Evolutionary conservation across 2,797 vertebrate species (phyloP).

Genomic region (Onychomys leucogaster): DNA sequence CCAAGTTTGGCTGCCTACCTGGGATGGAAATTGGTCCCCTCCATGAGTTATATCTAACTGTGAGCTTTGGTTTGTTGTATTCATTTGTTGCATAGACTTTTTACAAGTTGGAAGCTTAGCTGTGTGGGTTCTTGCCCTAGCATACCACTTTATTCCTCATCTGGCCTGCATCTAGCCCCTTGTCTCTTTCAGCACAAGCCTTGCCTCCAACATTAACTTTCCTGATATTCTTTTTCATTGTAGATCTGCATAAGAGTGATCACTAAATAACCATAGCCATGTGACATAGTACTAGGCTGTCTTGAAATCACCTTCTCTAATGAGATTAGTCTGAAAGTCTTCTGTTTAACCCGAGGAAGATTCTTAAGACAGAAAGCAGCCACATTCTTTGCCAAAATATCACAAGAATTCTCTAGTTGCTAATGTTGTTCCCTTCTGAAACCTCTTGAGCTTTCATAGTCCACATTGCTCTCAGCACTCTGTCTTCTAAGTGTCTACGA

Average conservation of each 20-base stretch:
- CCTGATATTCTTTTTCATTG: neutral
- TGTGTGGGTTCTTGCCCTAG: neutral
- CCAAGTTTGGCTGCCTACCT: neutral
- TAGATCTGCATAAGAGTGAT: neutral
- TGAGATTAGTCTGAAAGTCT: neutral
- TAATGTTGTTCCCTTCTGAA: neutral
- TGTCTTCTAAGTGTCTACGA: neutral
- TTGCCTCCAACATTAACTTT: neutral
- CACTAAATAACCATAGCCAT: neutral
- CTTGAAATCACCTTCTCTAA: neutral
- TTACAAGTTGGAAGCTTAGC: neutral
- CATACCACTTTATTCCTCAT: neutral
- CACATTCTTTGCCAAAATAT: neutral
- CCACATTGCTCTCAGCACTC: neutral
- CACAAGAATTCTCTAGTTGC: neutral
- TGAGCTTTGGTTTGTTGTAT: neutral
- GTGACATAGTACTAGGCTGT: neutral
- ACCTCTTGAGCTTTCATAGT: neutral
- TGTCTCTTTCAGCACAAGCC: neutral
- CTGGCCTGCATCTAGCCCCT: neutral
- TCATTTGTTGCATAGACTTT: neutral
- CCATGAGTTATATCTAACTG: neutral
- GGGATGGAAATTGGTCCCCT: neutral
- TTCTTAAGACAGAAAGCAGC: neutral
- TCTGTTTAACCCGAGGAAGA: neutral